A percentile compares a stretch with the other conserved stretches of the same genome.
phyloP scores from a whole-genome alignment of 1,140 invertebrate species.

The Drosophila burlai region DNA sequence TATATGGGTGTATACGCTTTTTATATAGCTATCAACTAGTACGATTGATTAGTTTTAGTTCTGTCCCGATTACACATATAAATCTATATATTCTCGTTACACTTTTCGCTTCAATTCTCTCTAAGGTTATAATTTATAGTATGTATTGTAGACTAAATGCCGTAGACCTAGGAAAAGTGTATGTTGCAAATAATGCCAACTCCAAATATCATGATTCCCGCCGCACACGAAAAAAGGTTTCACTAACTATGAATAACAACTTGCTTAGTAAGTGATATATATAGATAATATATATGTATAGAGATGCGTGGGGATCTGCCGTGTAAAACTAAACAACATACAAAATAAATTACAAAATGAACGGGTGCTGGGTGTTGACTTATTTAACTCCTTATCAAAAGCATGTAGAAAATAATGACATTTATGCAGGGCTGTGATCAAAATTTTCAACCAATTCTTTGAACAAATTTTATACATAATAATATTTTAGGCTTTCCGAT shows the following conservation, averaged over 20 bases:
- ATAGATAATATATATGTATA: constrained; percentile 1
- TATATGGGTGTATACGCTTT: constrained; percentile 33
- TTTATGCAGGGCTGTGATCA: constrained; percentile 32
- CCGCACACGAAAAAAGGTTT: constrained; percentile 29
- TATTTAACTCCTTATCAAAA: constrained; percentile 41
- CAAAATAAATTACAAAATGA: constrained; percentile 64
- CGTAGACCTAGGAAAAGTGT: constrained; percentile 36
- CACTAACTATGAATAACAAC: constrained; percentile 60
- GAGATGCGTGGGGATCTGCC: constrained; percentile 16
- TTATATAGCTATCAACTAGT: constrained; percentile 50
- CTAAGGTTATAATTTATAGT: constrained; percentile 20
- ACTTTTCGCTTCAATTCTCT: constrained; percentile 24
- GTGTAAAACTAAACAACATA: constrained; percentile 59
- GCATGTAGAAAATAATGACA: constrained; percentile 11
- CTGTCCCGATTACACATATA: constrained; percentile 27
- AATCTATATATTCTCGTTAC: constrained; percentile 13
- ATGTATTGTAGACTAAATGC: constrained; percentile 29
- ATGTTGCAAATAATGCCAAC: constrained; percentile 24
- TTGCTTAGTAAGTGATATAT: constrained; percentile 17
- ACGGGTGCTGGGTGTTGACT: constrained; percentile 33
- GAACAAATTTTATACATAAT: background rate
- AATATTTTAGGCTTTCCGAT: background rate
- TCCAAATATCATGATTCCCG: constrained; percentile 36
- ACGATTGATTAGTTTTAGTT: constrained; percentile 62
- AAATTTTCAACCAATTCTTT: background rate